A percentile compares a stretch with the other conserved stretches of the same genome.
Conservation (phyloP, 2,113 vertebrate species). For the Cottus gobio region DNA sequence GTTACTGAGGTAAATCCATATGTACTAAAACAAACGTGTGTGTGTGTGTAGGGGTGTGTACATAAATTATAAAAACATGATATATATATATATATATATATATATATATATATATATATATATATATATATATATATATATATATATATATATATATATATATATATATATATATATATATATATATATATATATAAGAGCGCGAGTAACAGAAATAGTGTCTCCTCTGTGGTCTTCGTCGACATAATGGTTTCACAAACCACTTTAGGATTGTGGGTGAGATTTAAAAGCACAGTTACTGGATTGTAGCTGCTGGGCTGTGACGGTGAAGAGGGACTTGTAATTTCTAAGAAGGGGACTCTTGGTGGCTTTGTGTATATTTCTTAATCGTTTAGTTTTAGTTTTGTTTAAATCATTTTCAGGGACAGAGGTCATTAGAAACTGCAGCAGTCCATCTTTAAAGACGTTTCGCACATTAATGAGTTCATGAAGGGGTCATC, state of each 20-base stretch:
- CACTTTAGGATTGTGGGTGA: neutral
- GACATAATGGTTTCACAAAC: neutral
- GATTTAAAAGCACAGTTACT: slow-evolving; percentile 10
- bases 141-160: no score
- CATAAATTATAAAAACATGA: slow-evolving; percentile 29
- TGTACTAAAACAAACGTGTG: slow-evolving; percentile 28
- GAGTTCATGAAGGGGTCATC: neutral
- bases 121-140: no score
- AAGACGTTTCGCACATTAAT: neutral
- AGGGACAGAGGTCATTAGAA: slow-evolving; percentile 3
- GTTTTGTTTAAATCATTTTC: neutral
- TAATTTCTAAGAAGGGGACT: neutral
- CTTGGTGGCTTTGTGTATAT: neutral
- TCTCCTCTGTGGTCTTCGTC: slow-evolving; percentile 8
- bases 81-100: slow-evolving; percentile 11
- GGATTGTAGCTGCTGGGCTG: neutral
- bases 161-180: no score
- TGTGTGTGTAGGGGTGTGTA: slow-evolving; percentile 51
- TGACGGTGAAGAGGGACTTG: neutral
- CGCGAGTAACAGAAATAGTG: neutral
- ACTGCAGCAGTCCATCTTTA: neutral
- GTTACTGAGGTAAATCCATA: neutral
- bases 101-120: neutral
- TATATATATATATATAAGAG: neutral
- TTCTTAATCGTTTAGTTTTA: neutral